Evolutionary conservation across 2,113 vertebrate species (phyloP).

Genomic region (Vireo altiloquus): DNA sequence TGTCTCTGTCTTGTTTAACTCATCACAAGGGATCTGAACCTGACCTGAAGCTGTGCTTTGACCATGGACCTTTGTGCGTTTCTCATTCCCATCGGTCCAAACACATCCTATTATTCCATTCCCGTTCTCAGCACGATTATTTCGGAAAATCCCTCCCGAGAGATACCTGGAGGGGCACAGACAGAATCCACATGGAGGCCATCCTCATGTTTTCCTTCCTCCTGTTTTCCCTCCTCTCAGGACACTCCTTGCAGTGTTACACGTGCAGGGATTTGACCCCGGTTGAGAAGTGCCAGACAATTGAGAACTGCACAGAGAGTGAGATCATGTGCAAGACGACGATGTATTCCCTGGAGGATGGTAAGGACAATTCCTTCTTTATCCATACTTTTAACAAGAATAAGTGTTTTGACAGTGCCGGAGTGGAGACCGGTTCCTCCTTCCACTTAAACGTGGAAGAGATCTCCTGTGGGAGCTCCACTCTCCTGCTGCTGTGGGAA

Average conservation of each 20-base stretch:
- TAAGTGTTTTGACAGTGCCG: background rate
- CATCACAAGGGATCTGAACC: background rate
- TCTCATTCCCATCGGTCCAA: background rate
- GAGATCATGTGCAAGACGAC: constrained; percentile 53
- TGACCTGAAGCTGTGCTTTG: background rate
- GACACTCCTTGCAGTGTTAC: constrained; percentile 1
- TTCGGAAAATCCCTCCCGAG: background rate
- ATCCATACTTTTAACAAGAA: background rate
- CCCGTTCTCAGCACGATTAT: background rate
- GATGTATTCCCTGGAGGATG: constrained; percentile 16
- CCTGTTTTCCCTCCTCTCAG: background rate
- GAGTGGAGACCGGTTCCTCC: background rate
- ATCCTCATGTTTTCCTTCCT: background rate
- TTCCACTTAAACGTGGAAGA: background rate
- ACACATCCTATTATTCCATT: fast-evolving
- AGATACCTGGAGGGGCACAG: background rate
- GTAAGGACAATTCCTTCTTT: background rate
- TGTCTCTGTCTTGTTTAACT: background rate
- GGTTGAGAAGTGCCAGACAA: background rate
- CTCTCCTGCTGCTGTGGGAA: background rate
- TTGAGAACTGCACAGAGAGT: background rate
- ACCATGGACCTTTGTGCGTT: background rate
- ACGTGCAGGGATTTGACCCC: background rate
- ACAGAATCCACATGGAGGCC: background rate
- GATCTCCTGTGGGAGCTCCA: fast-evolving